A percentile compares a stretch with the other conserved stretches of the same genome.
phyloP scores from a whole-genome alignment of 2,113 vertebrate genomes.

The Marmota monax region DNA sequence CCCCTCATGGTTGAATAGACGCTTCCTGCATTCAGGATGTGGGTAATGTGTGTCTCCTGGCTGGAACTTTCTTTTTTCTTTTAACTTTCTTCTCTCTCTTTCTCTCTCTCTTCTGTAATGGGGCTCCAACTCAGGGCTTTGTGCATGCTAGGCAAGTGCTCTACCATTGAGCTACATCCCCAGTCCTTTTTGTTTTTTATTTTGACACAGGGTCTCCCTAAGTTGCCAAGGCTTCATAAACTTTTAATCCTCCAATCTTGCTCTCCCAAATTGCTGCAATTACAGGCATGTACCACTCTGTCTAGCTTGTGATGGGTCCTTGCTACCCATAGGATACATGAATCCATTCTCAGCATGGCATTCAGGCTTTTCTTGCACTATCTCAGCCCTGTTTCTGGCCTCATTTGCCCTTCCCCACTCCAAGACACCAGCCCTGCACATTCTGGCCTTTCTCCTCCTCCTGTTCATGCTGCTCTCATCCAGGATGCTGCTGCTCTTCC shows the following conservation, averaged over 20 bases:
- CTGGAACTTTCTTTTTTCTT: slow-evolving; percentile 10
- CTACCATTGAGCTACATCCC: background rate
- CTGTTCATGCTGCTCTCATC: background rate
- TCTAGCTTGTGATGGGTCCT: background rate
- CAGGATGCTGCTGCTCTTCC: background rate
- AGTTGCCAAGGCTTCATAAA: background rate
- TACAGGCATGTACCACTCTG: background rate
- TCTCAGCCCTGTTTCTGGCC: background rate
- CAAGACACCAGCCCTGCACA: background rate
- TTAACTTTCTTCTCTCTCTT: too few relatives aligned
- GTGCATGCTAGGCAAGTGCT: background rate
- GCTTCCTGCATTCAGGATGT: background rate
- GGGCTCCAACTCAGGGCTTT: background rate
- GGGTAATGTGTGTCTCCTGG: background rate
- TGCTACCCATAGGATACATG: background rate
- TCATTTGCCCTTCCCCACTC: background rate
- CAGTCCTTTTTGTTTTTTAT: background rate
- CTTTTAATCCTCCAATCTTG: background rate
- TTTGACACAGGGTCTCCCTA: background rate
- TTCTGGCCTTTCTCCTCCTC: background rate
- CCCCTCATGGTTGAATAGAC: background rate
- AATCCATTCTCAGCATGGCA: background rate
- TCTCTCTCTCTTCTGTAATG: background rate
- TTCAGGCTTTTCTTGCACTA: background rate
- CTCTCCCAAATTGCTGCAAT: background rate